Evolutionary conservation across 2,797 vertebrate species (phyloP).

Genomic region (Dicrostonyx torquatus): DNA sequence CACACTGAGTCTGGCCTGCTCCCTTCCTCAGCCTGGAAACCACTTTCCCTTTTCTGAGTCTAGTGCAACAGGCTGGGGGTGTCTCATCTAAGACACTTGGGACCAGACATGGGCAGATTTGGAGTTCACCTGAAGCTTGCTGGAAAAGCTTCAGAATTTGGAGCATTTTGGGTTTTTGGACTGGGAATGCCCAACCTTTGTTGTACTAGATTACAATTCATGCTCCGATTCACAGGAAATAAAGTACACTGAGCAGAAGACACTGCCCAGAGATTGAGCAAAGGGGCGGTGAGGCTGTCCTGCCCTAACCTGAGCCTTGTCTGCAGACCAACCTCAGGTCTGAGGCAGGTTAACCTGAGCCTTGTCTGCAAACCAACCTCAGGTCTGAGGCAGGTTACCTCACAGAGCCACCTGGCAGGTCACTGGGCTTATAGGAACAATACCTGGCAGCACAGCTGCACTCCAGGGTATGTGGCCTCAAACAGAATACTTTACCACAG

Average conservation of each 20-base stretch:
- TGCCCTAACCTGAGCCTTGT: background rate
- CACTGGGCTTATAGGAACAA: accelerated
- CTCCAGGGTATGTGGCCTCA: background rate
- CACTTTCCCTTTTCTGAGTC: background rate
- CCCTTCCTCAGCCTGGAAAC: background rate
- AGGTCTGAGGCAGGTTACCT: background rate
- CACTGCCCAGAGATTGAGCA: background rate
- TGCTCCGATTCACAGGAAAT: background rate
- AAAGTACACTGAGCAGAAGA: too few relatives aligned
- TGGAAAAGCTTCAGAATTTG: background rate
- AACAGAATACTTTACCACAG: accelerated
- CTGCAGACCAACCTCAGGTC: accelerated
- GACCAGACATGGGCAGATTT: background rate
- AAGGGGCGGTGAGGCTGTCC: background rate
- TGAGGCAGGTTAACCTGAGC: background rate
- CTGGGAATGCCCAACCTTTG: background rate
- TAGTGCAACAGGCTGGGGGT: background rate
- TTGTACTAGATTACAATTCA: background rate
- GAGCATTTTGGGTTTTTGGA: background rate
- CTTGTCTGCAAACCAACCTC: accelerated
- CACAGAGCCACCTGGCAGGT: background rate
- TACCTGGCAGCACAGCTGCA: background rate
- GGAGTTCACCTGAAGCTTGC: background rate
- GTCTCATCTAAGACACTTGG: background rate
- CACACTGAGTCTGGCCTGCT: too few relatives aligned